Conservation (phyloP, 2,113 vertebrate species). For the Rutilus rutilus region DNA sequence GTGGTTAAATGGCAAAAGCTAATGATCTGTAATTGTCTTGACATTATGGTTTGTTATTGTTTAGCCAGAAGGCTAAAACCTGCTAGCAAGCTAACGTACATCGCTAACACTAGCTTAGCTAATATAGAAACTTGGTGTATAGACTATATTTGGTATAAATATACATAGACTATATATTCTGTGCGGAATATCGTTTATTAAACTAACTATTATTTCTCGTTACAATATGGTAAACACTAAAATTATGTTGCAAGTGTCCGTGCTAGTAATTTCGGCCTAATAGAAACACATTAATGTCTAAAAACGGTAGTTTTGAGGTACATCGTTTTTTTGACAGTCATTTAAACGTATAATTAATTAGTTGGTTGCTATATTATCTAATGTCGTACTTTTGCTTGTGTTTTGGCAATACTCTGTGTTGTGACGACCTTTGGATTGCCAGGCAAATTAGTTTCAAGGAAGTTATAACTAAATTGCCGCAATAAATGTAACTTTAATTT, state of each 20-base stretch:
- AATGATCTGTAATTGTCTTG: not conserved
- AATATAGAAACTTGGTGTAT: not conserved
- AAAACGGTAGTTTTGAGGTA: not conserved
- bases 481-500: not conserved
- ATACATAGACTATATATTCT: not conserved
- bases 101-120: constrained; percentile 49
- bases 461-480: not conserved
- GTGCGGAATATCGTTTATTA: not conserved
- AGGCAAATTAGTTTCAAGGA: not conserved
- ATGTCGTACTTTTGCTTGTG: not conserved
- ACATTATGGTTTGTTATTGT: constrained; percentile 49
- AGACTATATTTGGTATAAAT: not conserved
- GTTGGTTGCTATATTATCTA: not conserved
- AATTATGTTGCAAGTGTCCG: not conserved
- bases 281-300: not conserved
- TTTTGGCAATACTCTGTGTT: not conserved
- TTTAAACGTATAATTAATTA: not conserved
- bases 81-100: constrained; percentile 64
- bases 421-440: constrained; percentile 6
- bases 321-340: not conserved
- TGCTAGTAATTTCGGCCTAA: not conserved
- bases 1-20: not conserved
- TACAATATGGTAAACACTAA: not conserved
- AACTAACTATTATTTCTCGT: not conserved
- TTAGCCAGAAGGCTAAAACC: constrained; percentile 46